Evolutionary conservation across 2,797 vertebrate genomes (phyloP), one percentile per base, ranked within the genome.

Genomic region (Lacerta viridis): DNA sequence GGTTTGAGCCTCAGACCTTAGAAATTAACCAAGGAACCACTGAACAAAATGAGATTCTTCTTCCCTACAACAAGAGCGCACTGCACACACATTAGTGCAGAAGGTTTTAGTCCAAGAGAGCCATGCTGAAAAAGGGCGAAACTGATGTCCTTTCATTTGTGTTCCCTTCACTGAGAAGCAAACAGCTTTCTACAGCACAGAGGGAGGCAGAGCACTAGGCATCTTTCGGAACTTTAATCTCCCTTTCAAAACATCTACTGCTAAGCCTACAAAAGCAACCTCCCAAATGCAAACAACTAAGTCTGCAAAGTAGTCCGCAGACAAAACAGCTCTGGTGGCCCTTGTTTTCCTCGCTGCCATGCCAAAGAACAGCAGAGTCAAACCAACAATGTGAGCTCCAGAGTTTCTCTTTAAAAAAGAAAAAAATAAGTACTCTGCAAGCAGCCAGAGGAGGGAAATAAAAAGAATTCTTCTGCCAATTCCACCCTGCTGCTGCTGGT

Each of bases 241-340:
- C 68, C n/a, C 59, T 75, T 77, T 64, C 39, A 85, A 78, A 85
- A 90, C 61, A 85, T 69, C 71, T 46, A 85, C 50, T 46, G 71
- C 74, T 82, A 46, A 50, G 7, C 69, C 83, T 82, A 82, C 29
- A 81, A 78, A 71, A 79, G 80, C 59, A 83, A 36, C 29, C 36
- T 90, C 87, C 69, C n/a, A 81, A 91, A 88, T 86, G 29, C 6
- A 91, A 89, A 92, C 90, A 85, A 89, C 55, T 18, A 15, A 69
- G 80, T 75, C 89, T 82, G 25, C 86, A 91, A 90, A n/a, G 78
- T 93, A 92, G 59, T 46, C 69, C 13, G 33, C 3, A 80, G 61
- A 85, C 46, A 85, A 75, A 90, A 72, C 90, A 75, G 50, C 72
- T 89, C 86, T 59, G 88, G 91, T 90, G 86, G 13, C 78, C 66